phyloP scores from a whole-genome alignment of 2,797 vertebrate species.

The Mallotus villosus region DNA sequence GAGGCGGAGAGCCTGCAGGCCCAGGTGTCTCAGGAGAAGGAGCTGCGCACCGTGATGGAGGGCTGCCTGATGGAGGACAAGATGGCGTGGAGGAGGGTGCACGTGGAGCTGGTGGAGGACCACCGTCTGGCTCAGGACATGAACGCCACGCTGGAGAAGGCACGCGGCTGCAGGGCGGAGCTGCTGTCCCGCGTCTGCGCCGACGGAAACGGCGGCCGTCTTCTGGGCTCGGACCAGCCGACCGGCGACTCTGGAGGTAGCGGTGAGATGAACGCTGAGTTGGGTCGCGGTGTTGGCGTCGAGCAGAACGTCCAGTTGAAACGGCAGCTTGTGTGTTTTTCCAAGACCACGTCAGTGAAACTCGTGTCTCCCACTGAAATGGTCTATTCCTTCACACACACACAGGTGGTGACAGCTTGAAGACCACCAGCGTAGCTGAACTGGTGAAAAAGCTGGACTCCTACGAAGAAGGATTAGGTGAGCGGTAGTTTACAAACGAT shows the following conservation, averaged over 20 bases:
- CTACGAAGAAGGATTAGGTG: constrained; percentile 83
- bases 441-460: constrained; percentile 79
- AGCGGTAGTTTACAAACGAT: constrained; percentile 29
- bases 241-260: constrained; percentile 30
- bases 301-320: neutral
- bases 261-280: constrained; percentile 45
- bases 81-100: constrained; percentile 79
- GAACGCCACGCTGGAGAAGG: constrained; percentile 68
- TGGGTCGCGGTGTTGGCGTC: neutral
- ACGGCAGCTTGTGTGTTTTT: neutral
- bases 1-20: constrained; percentile 87
- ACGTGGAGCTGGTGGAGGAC: constrained; percentile 79
- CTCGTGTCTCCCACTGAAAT: neutral
- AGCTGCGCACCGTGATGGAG: constrained; percentile 92
- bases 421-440: constrained; percentile 69
- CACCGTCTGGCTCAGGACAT: constrained; percentile 75
- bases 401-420: constrained; percentile 62
- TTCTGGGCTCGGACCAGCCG: constrained; percentile 18
- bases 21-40: constrained; percentile 95
- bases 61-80: constrained; percentile 95
- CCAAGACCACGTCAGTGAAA: neutral
- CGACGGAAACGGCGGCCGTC: constrained; percentile 29
- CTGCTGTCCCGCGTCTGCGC: constrained; percentile 70
- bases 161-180: constrained; percentile 74
- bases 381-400: constrained; percentile 6